A percentile compares a stretch with the other conserved stretches of the same genome.
Evolutionary conservation across 2,888 invertebrate species (phyloP).

Genomic region (Saturnia pavonia): DNA sequence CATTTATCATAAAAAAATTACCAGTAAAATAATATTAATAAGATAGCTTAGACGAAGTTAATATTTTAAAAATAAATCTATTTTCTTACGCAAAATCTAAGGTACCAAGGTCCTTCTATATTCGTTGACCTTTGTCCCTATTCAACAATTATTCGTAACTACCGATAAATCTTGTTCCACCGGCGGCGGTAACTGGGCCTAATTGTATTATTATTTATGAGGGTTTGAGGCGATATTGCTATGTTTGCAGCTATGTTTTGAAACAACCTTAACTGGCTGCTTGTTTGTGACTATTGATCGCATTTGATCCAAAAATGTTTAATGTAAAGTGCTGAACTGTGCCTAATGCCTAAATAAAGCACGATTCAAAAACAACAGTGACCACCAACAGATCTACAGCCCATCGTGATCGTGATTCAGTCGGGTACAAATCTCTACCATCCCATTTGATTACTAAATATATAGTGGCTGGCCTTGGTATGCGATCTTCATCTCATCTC

Average conservation of each 20-base stretch:
- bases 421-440: too few relatives aligned
- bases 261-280: constrained; percentile 42
- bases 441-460: too few relatives aligned
- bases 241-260: constrained; percentile 44
- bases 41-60: background rate
- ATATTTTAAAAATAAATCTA: background rate
- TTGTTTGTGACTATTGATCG: constrained; percentile 29
- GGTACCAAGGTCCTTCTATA: background rate
- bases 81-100: background rate
- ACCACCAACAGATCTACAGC: too few relatives aligned
- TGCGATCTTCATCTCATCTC: too few relatives aligned
- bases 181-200: constrained; percentile 45
- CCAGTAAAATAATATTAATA: background rate
- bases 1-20: too few relatives aligned
- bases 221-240: constrained; percentile 48
- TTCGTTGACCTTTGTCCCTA: constrained; percentile 29
- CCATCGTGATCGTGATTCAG: too few relatives aligned
- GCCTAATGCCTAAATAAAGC: too few relatives aligned
- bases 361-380: too few relatives aligned
- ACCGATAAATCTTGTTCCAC: constrained; percentile 52
- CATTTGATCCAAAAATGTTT: background rate
- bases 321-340: too few relatives aligned
- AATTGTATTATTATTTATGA: constrained; percentile 69
- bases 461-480: too few relatives aligned
- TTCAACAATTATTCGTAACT: constrained; percentile 43